These are phyloP conservation scores for Notospermus geniculatus DNA, from an alignment of 1,140 invertebrate species.

Conservation along the genomic window DNA sequence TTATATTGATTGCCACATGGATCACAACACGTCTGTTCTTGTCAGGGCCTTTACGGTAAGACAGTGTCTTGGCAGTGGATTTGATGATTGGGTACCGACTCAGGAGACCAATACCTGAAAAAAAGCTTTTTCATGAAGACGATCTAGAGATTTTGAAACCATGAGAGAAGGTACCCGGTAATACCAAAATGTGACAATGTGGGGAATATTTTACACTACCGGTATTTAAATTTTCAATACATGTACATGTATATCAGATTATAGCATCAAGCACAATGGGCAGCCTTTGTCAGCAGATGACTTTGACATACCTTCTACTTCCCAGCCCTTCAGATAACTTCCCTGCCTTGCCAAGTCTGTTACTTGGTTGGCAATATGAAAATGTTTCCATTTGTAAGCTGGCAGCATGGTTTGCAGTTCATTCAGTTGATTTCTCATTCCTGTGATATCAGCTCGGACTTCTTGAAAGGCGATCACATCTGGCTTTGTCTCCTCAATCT, in stretches of 20 bases:
- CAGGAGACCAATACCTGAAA: constrained; percentile 41
- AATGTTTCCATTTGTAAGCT: constrained; percentile 32
- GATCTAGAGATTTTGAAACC: too few species aligned
- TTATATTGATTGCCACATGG: constrained; percentile 28
- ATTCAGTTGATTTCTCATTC: constrained; percentile 28
- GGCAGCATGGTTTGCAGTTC: constrained; percentile 33
- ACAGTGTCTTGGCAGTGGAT: constrained; percentile 20
- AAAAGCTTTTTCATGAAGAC: too few species aligned
- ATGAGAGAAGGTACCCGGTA: too few species aligned
- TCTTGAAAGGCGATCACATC: constrained; percentile 42
- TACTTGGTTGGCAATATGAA: constrained; percentile 27
- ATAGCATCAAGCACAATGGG: too few species aligned
- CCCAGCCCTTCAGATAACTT: constrained; percentile 26
- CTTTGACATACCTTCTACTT: constrained; percentile 39
- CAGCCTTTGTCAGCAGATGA: too few species aligned
- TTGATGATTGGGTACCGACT: constrained; percentile 30
- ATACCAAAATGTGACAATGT: too few species aligned
- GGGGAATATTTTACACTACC: too few species aligned
- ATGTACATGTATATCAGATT: too few species aligned
- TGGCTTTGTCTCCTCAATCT: constrained; percentile 28
- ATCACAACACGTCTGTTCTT: constrained; percentile 35
- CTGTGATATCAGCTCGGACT: constrained; percentile 26
- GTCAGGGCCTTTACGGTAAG: constrained; percentile 29
- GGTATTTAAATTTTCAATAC: too few species aligned
- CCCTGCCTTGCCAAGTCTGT: constrained; percentile 16